Evolutionary conservation across 2,888 invertebrate species (phyloP).

Genomic region (Cryptophagus acutangulus): DNA sequence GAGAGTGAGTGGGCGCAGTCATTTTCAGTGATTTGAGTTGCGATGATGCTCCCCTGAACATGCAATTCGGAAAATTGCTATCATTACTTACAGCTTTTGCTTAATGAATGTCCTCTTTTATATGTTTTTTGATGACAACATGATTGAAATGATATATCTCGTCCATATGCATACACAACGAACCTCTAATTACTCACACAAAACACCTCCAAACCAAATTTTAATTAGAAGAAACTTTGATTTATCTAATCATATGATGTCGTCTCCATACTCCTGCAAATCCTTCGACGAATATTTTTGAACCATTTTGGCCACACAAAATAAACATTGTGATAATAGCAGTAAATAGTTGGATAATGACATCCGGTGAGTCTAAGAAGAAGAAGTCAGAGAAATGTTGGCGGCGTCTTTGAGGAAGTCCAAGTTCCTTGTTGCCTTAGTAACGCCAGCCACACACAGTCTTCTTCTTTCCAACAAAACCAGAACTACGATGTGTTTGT

Average conservation of each 20-base stretch:
- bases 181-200: no score
- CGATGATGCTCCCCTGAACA: conserved; percentile 21
- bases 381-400: conserved; percentile 21
- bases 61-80: conserved; percentile 33
- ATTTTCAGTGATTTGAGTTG: conserved; percentile 28
- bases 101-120: conserved; percentile 27
- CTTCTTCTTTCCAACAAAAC: conserved; percentile 1
- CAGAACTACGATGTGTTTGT: neutral
- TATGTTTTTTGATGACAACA: conserved; percentile 1
- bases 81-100: conserved; percentile 32
- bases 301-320: neutral
- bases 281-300: no score
- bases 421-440: conserved; percentile 30
- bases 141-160: no score
- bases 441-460: conserved; percentile 32
- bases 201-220: no score
- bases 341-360: neutral
- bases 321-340: neutral
- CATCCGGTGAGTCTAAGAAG: neutral
- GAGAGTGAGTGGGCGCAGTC: conserved; percentile 19
- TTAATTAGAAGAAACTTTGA: no score
- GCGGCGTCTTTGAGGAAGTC: conserved; percentile 8
- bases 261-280: no score
- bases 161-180: no score
- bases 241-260: no score